Percentiles rank a stretch among this genome's conserved stretches.
Conservation (phyloP, 2,797 vertebrate genomes). For the Erethizon dorsatum region DNA sequence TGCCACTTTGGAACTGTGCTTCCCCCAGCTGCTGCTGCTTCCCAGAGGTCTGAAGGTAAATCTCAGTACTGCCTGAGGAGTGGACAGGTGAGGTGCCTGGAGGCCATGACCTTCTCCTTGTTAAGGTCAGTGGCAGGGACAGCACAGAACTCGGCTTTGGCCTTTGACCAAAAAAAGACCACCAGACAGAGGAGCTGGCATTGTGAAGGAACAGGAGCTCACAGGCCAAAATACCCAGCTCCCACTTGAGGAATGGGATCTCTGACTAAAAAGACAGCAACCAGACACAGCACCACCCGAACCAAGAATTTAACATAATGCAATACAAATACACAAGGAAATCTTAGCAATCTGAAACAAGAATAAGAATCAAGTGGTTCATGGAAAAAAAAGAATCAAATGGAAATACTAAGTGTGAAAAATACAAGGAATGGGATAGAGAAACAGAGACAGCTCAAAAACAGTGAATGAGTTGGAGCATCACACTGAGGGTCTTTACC, state of each 20-base stretch:
- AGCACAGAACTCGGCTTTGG: background rate
- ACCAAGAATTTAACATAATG: background rate
- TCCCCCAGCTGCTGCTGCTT: background rate
- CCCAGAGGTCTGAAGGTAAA: background rate
- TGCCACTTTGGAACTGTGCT: background rate
- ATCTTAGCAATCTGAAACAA: background rate
- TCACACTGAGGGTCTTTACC: background rate
- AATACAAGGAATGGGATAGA: background rate
- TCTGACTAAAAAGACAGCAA: background rate
- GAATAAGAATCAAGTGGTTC: background rate
- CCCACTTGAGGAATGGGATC: background rate
- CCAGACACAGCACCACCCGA: background rate
- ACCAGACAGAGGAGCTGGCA: background rate
- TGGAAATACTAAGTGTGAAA: background rate
- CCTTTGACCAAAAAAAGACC: background rate
- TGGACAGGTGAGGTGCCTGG: background rate
- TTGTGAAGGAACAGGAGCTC: background rate
- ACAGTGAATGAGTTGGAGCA: background rate
- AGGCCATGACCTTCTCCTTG: background rate
- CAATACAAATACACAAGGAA: background rate
- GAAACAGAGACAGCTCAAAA: background rate
- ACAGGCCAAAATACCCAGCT: background rate
- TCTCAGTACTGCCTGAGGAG: background rate
- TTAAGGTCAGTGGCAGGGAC: background rate
- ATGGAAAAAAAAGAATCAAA: background rate